Evolutionary conservation across 2,888 invertebrate genomes (phyloP), one percentile per base, ranked within the genome.

Genomic region (Eupeodes luniger): DNA sequence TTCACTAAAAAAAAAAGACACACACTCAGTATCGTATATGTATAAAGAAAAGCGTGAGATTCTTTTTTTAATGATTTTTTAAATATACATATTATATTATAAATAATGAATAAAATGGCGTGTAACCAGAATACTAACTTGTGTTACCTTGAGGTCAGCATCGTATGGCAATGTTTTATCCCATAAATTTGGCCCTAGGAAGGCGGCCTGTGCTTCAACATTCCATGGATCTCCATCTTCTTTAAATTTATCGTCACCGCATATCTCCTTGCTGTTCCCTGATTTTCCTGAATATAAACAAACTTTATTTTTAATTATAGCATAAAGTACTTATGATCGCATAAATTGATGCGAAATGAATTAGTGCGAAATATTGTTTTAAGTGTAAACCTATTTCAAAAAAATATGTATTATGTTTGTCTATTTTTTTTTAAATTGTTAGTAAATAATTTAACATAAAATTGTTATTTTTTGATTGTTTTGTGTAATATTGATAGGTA

Each of bases 161-260:
- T 98, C 98, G 94, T 98, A 98, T 92, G 97, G 96, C 93, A 97
- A 95, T 91, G 98, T 97, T 94, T 98, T 98, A 94, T 98, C 98
- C 98, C 98, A 99, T 90, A 99, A 95, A 94, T 97, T 98, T 90
- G 98, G 98, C 90, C 98, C 98, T 92, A 99, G 96, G 95, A 98
- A 98, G 93, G 98, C 98, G 91, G 98, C 97, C 94, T 98, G 98
- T 93, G 97, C 98, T 95, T 98, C 98, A 93, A 96, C 96, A 93
- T 96, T 96, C 97, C 98, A 97, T 90, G 97, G 95, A 94, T 97
- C 97, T 91, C 95, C 96, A 94, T 97, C 97, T 94, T 97, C 97
- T 94, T 97, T 97, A 93, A 96, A 96, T 94, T 95, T 95, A 89
- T 94, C 94, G 92, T 94, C 94, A 72, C 93, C 93, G 91, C 94